A percentile compares a stretch with the other conserved stretches of the same genome.
Conservation (phyloP, 2,888 invertebrate genomes). For the Thumatha senex region DNA sequence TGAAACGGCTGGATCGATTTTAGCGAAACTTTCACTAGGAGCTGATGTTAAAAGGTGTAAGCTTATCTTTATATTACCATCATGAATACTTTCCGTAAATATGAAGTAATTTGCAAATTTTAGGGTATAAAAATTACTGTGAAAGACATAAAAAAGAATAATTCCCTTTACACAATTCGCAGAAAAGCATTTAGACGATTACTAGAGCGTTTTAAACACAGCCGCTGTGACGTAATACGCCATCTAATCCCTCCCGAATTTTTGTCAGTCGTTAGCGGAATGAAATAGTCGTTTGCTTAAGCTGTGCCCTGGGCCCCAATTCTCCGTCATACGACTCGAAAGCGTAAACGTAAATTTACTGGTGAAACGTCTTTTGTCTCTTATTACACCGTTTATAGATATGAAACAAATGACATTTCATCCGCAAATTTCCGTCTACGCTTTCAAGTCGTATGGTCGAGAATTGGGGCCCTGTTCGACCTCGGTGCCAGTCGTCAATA, state of each 20-base stretch:
- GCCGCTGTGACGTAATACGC: conserved; percentile 25
- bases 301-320: no score
- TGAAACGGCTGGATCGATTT: no score
- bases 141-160: not conserved
- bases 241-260: conserved; percentile 26
- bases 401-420: no score
- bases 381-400: no score
- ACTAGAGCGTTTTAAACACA: conserved; percentile 23
- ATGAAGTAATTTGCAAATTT: not conserved
- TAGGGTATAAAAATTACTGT: not conserved
- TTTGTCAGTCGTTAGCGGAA: conserved; percentile 33
- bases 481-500: conserved; percentile 13
- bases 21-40: no score
- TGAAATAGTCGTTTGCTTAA: conserved; percentile 36
- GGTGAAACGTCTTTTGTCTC: no score
- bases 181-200: conserved; percentile 27
- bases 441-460: no score
- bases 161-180: conserved; percentile 4
- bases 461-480: conserved; percentile 13
- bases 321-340: no score
- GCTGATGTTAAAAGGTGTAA: no score
- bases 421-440: no score
- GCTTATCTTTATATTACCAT: no score
- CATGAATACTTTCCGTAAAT: not conserved
- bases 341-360: no score